Base-by-base conservation (phyloP, 2,113 vertebrate species). In the Phaethon lepturus region DNA sequence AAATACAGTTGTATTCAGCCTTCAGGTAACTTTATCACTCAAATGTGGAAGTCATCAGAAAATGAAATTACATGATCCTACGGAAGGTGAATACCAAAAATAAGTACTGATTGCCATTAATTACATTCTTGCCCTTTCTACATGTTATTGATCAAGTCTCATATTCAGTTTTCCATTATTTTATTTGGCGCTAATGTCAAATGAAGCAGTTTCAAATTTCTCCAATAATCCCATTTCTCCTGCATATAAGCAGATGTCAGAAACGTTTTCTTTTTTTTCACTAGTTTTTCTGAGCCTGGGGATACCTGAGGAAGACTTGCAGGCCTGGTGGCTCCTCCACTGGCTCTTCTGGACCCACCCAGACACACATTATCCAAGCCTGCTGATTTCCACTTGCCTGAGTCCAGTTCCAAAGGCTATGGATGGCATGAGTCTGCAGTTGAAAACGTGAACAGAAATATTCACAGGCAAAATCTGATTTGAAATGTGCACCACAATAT, bases 91-190 rank as follows among this genome's bases (percentile, higher is more conserved):
- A 23, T 50, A 33, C 23, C 75, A 35, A 31, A 23, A 59, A 63
- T 11, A 9, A 79, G 80, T 23, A 3, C 78, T 63, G 49, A 79
- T 67, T 28, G 42, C 49, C 1, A 0, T 47, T 76, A 86, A 89
- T 80, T 14, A 6, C 25, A 6, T 91, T 83, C 72, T 63, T 86
- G 45, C 68, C 90, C 88, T 73, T 76, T 89, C 52, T 68, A 31
- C n/a, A 47, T 35, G 31, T 67, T 91, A 95, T 95, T 87, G 94
- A 96, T 93, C 88, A 91, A 38, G 88, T 87, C 84, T 95, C 90
- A 66, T 68, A 38, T 91, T 95, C 68, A 14, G 68, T 77, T 73
- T 76, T 59, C 56, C 68, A 8, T 91, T 38, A 31, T 50, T 69
- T 40, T 31, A 69, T 76, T 69, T 31, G 35, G 79, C 73, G 49